Base-by-base conservation (phyloP, 2,113 vertebrate species). In the Chaetops frenatus region DNA sequence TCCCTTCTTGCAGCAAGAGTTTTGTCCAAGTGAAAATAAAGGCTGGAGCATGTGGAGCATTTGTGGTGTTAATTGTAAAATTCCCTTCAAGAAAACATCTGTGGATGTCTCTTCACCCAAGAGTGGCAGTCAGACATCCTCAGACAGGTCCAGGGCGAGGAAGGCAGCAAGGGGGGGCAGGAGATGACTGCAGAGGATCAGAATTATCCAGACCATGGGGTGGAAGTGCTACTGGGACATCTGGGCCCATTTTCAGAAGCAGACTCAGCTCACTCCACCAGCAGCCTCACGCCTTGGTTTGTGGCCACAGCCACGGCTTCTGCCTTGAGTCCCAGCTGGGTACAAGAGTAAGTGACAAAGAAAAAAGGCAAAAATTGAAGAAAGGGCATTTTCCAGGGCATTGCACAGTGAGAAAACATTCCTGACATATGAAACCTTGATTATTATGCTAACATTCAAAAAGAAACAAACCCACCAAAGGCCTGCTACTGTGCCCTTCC, bases 341-440 rank as follows among this genome's bases (percentile, higher is more conserved):
- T 20, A 27, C 0, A 0, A 51, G 60, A 36, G 21, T 12, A 44
- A 50, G 23, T 24, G 58, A 47, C 51, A 27, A 81, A 91, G 28
- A 7, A 61, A 44, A 53, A 53, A 33, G 64, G 54, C 29, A 72
- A 58, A 79, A 67, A 38, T 5, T 28, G 38, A 50, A 81, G 47
- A 45, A 62, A 51, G 15, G n/a, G 40, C 20, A 42, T 83, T 95
- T 89, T 66, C 25, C 45, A 57, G 27, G 35, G 53, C 24, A 18
- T 7, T 69, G 22, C 40, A 58, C 44, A 72, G 27, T 5, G 4
- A 48, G 27, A 25, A 22, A 56, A 36, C 8, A 12, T 66, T 62
- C 27, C 71, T 82, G 56, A 10, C 10, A 2, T 6, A 15, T 0
- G 2, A 62, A 77, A 27, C 14, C 9, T 33, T 25, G n/a, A 36